Percentiles rank a stretch among this genome's conserved stretches.
phyloP scores from a whole-genome alignment of 1,140 invertebrate species.

The Lasaia peninsularis region DNA sequence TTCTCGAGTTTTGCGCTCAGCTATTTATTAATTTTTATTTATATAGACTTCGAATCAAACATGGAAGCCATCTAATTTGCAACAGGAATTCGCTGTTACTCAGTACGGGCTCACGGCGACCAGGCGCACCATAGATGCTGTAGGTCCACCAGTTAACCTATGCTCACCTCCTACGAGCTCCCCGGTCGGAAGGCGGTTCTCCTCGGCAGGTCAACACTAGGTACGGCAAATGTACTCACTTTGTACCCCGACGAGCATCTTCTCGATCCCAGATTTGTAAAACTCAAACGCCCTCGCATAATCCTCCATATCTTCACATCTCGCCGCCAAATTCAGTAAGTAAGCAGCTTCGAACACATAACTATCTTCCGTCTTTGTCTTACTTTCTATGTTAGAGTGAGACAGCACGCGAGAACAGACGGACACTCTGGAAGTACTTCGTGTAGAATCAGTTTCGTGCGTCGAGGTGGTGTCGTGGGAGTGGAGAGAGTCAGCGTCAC shows the following conservation, averaged over 20 bases:
- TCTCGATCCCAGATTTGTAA: constrained; percentile 71
- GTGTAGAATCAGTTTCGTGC: constrained; percentile 27
- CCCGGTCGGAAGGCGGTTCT: too few species aligned
- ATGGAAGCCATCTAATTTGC: too few species aligned
- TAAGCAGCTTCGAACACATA: constrained; percentile 73
- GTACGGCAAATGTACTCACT: constrained; percentile 60
- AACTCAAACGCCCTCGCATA: constrained; percentile 60
- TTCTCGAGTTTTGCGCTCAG: too few species aligned
- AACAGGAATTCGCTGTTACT: too few species aligned
- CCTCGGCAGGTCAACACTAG: too few species aligned
- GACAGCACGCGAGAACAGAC: constrained; percentile 41
- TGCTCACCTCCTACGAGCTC: too few species aligned
- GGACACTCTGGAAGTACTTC: constrained; percentile 37
- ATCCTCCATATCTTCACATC: constrained; percentile 58
- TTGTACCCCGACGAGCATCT: constrained; percentile 69
- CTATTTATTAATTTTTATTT: too few species aligned
- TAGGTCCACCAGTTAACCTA: too few species aligned
- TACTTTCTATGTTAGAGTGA: constrained; percentile 39
- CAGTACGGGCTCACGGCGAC: too few species aligned
- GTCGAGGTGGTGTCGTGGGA: constrained; percentile 20
- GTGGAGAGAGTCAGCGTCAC: constrained; percentile 23
- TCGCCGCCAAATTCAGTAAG: constrained; percentile 55
- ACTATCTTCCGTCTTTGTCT: constrained; percentile 60
- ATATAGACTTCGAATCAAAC: too few species aligned
- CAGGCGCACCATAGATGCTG: too few species aligned